Percentiles rank a stretch among this genome's conserved stretches.
phyloP scores from a whole-genome alignment of 2,888 invertebrate species.

The Netelia inedita region DNA sequence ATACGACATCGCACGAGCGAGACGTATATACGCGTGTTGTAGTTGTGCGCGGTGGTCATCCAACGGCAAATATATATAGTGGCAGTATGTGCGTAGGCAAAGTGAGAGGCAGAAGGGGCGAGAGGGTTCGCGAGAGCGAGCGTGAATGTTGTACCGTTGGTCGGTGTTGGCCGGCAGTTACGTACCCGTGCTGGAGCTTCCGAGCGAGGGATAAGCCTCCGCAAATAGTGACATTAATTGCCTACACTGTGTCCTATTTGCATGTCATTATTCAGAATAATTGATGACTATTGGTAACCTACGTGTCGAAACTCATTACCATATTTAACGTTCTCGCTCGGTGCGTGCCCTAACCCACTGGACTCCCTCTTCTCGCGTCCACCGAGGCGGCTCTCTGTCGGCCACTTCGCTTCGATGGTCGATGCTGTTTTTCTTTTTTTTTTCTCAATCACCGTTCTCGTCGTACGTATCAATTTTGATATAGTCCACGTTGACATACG shows the following conservation, averaged over 20 bases:
- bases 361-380: background rate
- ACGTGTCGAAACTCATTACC: conserved; percentile 81
- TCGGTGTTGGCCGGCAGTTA: conserved; percentile 55
- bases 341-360: conserved; percentile 43
- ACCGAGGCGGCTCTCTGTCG: conserved; percentile 9
- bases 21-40: conserved; percentile 39
- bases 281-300: conserved; percentile 83
- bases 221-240: conserved; percentile 84
- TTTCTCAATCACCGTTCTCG: background rate
- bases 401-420: background rate
- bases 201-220: conserved; percentile 81
- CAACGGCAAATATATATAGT: conserved; percentile 75
- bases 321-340: conserved; percentile 77
- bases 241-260: conserved; percentile 81
- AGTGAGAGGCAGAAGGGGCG: background rate
- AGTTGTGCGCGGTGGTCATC: conserved; percentile 56
- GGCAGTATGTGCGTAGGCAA: background rate
- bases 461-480: background rate
- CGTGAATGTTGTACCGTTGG: conserved; percentile 41
- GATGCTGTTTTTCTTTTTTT: conserved; percentile 1
- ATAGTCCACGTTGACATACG: background rate
- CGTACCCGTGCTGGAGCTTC: conserved; percentile 69
- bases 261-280: conserved; percentile 84
- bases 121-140: conserved; percentile 8
- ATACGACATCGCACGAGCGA: conserved; percentile 66